These are phyloP conservation scores for Athrips mouffetella DNA, from an alignment of 2,888 invertebrate genomes.

Conservation along the genomic window DNA sequence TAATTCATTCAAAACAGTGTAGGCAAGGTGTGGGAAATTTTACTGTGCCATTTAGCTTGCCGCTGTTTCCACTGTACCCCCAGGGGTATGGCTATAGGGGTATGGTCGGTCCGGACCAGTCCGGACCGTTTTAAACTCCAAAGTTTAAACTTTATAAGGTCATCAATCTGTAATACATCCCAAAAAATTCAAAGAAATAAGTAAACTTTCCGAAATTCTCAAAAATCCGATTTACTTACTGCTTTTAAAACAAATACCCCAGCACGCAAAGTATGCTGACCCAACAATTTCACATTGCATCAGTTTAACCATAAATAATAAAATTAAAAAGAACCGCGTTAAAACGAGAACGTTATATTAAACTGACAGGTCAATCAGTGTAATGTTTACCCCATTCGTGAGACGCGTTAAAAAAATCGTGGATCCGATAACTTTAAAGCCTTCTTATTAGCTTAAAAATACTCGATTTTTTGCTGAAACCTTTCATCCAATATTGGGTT, in stretches of 20 bases:
- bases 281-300: background rate
- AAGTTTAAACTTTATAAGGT: too few relatives aligned
- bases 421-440: slow-evolving; percentile 57
- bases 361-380: slow-evolving; percentile 45
- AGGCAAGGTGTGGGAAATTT: too few relatives aligned
- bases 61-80: too few relatives aligned
- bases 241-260: slow-evolving; percentile 1
- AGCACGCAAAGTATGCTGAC: background rate
- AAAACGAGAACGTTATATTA: slow-evolving; percentile 14
- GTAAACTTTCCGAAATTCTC: background rate
- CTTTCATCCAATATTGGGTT: background rate
- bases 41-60: too few relatives aligned
- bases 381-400: slow-evolving; percentile 50
- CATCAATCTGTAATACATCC: too few relatives aligned
- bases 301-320: background rate
- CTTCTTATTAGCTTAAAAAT: slow-evolving; percentile 49
- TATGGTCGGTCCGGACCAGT: too few relatives aligned
- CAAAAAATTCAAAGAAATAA: background rate
- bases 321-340: background rate
- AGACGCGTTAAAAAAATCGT: slow-evolving; percentile 55
- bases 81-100: too few relatives aligned
- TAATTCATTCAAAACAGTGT: too few relatives aligned
- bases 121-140: too few relatives aligned
- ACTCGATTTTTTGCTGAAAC: slow-evolving; percentile 39
- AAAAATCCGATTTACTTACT: background rate